Percentiles rank a stretch among this genome's conserved stretches.
These are phyloP conservation scores for Fistularia commersonii DNA, from an alignment of 2,797 vertebrate species.

Conservation along the genomic window DNA sequence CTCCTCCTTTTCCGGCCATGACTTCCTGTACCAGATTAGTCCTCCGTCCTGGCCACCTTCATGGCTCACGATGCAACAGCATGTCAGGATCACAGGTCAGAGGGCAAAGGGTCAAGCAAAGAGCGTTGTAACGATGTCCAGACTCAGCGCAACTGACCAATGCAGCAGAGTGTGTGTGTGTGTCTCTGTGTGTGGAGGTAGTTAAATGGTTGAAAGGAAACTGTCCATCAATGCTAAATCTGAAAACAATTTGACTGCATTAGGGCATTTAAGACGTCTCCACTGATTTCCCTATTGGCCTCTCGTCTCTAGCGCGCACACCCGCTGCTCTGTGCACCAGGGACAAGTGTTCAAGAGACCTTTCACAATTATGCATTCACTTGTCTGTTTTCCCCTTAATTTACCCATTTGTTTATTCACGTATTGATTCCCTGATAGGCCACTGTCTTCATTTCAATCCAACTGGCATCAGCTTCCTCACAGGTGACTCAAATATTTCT, in stretches of 20 bases:
- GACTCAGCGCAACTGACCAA: slow-evolving; percentile 58
- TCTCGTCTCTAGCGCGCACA: slow-evolving; percentile 55
- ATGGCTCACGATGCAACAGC: slow-evolving; percentile 73
- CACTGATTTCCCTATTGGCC: slow-evolving; percentile 75
- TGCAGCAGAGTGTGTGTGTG: slow-evolving; percentile 16
- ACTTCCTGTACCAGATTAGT: slow-evolving; percentile 74
- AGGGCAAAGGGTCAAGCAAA: slow-evolving; percentile 66
- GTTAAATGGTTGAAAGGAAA: slow-evolving; percentile 75
- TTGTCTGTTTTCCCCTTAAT: slow-evolving; percentile 55
- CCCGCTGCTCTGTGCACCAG: slow-evolving; percentile 29
- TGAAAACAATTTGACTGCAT: slow-evolving; percentile 81
- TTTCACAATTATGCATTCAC: slow-evolving; percentile 60
- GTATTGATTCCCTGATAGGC: slow-evolving; percentile 46
- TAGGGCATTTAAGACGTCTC: slow-evolving; percentile 70
- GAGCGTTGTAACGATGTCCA: slow-evolving; percentile 76
- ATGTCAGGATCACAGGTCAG: slow-evolving; percentile 74
- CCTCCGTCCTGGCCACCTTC: slow-evolving; percentile 65
- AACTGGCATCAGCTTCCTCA: slow-evolving; percentile 41
- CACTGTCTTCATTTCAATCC: slow-evolving; percentile 55
- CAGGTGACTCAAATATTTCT: slow-evolving; percentile 20
- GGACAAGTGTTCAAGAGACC: slow-evolving; percentile 41
- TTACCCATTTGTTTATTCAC: slow-evolving; percentile 71
- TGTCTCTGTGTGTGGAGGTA: slow-evolving; percentile 51
- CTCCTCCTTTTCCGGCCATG: slow-evolving; percentile 53
- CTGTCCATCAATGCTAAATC: slow-evolving; percentile 74